Conservation (phyloP, 35 echinoderm and acorn worm species). For the Eucidaris tribuloides region DNA sequence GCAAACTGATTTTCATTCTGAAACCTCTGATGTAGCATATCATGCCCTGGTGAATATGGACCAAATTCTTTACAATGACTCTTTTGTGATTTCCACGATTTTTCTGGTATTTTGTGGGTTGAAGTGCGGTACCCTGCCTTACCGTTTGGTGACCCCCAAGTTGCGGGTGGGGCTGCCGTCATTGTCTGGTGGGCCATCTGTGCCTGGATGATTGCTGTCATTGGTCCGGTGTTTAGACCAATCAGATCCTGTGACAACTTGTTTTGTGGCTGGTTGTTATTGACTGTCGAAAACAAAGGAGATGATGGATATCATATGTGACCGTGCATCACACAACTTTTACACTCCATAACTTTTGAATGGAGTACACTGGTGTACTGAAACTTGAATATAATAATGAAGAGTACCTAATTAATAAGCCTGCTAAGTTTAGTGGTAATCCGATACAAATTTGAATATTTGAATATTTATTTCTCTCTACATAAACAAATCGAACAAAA, state of each 20-base stretch:
- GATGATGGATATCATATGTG: too few species aligned
- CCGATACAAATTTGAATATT: too few species aligned
- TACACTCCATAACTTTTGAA: too few species aligned
- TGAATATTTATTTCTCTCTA: background rate
- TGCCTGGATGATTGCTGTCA: conserved; percentile 38
- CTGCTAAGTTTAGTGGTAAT: background rate
- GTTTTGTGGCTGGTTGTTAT: background rate
- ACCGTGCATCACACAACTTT: too few species aligned
- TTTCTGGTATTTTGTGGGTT: too few species aligned
- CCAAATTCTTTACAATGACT: too few species aligned
- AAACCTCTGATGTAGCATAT: too few species aligned
- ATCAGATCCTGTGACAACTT: conserved; percentile 63
- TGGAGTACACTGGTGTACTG: too few species aligned
- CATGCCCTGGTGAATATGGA: too few species aligned
- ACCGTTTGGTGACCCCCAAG: conserved; percentile 84
- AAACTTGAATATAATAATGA: background rate
- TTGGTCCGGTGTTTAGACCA: conserved; percentile 47
- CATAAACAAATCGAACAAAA: background rate
- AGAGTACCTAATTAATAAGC: background rate
- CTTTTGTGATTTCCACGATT: too few species aligned
- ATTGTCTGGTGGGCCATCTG: conserved; percentile 42
- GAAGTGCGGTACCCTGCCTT: too few species aligned
- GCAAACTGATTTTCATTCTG: too few species aligned
- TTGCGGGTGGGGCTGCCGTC: background rate
- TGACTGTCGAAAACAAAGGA: background rate